Evolutionary conservation across 2,113 vertebrate species (phyloP), one percentile per base, ranked within the genome.

Genomic region (Lepus europaeus): DNA sequence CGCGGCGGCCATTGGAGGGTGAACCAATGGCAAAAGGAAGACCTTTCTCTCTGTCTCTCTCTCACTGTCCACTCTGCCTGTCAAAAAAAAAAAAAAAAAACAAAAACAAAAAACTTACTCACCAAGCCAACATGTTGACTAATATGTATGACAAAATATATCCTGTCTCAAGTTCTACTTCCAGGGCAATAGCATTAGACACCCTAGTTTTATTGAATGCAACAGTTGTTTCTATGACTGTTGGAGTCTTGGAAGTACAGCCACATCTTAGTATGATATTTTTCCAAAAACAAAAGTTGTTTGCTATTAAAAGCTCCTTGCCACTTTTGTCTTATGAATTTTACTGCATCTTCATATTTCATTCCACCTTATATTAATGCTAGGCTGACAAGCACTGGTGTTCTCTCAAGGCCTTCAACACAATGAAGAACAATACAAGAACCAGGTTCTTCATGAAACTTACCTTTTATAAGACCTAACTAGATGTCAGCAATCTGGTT

Each of bases 261-360:
- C 45, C 45, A 45, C 45, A 45, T 45, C 45, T 45, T 45, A 45
- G 45, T 45, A 45, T 45, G 45, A 45, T 45, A 45, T 45, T 45
- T 45, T 7, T 45, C 6, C 45, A 45, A 45, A 45, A 45, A 8
- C 45, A 45, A 45, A 45, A 45, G 45, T 45, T 7, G 45, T 45
- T 45, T 45, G 45, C 45, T 45, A 7, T 45, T 8, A 45, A 99
- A 99, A 81, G 99, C 99, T 98, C 99, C 99, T 29, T 98, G 98
- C 36, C 98, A 98, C 97, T 99, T 99, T 98, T 99, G 99, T 98
- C 99, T 98, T 98, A 99, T 99, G 97, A 99, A 99, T 97, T 99
- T 99, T 97, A 99, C 99, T 87, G 99, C 99, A 96, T 99, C 99
- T 98, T 99, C 99, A 73, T 99, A 99, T 91, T 99, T 99, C 99